Percentiles rank a stretch among this genome's conserved stretches.
These are phyloP conservation scores for Myopa tessellatipennis DNA, from an alignment of 2,888 invertebrate genomes.

Conservation along the genomic window DNA sequence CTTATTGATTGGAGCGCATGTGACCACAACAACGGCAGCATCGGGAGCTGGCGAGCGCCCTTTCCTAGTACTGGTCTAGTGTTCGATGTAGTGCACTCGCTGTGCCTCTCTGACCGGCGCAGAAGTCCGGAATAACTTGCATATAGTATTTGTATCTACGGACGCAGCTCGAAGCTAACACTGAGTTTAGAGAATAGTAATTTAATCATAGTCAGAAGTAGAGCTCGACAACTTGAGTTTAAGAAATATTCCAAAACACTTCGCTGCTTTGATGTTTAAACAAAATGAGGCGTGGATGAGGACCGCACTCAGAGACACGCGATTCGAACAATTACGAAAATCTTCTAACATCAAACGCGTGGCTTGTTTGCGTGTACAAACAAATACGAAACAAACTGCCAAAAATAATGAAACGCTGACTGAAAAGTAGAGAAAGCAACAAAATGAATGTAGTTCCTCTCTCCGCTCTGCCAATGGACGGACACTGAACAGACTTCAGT, in stretches of 20 bases:
- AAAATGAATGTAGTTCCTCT: not conserved
- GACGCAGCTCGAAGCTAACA: too few relatives aligned
- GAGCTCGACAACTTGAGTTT: not conserved
- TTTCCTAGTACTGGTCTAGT: not conserved
- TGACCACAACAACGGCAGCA: not conserved
- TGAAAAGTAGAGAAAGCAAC: not conserved
- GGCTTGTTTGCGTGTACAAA: conserved; percentile 9
- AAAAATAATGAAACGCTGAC: not conserved
- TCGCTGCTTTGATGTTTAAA: not conserved
- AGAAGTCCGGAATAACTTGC: too few relatives aligned
- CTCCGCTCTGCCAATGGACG: not conserved
- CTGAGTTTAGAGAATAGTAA: too few relatives aligned
- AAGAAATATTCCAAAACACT: not conserved
- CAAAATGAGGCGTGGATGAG: not conserved
- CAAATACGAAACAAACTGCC: conserved; percentile 4
- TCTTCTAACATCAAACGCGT: conserved; percentile 2
- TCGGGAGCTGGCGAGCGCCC: not conserved
- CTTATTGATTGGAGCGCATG: conserved; percentile 10
- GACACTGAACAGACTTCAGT: too few relatives aligned
- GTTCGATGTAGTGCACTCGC: not conserved
- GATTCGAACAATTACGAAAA: not conserved
- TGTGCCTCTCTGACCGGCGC: too few relatives aligned
- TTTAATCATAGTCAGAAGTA: not conserved
- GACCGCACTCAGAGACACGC: conserved; percentile 3
- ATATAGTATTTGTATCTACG: too few relatives aligned